phyloP scores from a whole-genome alignment of 2,113 vertebrate genomes.

The Morone saxatilis region DNA sequence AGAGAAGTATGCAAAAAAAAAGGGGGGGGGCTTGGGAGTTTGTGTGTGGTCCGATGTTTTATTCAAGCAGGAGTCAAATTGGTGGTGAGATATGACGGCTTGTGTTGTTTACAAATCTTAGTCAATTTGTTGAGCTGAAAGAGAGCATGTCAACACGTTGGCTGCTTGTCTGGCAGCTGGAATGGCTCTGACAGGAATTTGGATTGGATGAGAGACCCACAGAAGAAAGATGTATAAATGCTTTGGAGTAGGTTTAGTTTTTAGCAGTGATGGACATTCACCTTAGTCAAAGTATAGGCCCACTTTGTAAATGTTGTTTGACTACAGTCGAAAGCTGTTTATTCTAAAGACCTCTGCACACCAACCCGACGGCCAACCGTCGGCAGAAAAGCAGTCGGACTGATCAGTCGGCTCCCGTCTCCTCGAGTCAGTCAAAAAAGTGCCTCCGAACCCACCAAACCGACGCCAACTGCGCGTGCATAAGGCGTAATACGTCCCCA shows the following conservation, averaged over 20 bases:
- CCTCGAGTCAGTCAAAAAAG: no score
- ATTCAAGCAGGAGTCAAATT: slow-evolving; percentile 67
- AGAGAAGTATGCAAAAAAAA: slow-evolving; percentile 39
- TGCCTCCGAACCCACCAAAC: no score
- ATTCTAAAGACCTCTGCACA: background rate
- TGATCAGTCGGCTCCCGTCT: no score
- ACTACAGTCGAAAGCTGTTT: background rate
- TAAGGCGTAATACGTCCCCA: no score
- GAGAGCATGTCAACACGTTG: slow-evolving; percentile 63
- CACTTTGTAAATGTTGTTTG: background rate
- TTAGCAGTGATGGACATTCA: background rate
- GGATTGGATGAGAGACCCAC: slow-evolving; percentile 37
- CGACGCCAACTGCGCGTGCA: no score
- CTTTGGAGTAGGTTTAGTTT: background rate
- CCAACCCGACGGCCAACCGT: no score
- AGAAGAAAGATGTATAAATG: slow-evolving; percentile 34
- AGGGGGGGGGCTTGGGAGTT: slow-evolving; percentile 7
- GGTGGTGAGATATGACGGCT: slow-evolving; percentile 60
- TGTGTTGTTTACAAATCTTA: slow-evolving; percentile 78
- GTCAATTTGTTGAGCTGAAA: slow-evolving; percentile 77
- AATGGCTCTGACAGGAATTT: slow-evolving; percentile 54
- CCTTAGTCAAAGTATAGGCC: background rate
- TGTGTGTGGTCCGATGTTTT: slow-evolving; percentile 72
- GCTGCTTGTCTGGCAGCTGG: slow-evolving; percentile 39
- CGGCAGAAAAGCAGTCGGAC: no score